phyloP scores from a whole-genome alignment of 2,888 invertebrate species.

The Alviniconcha strummeri region DNA sequence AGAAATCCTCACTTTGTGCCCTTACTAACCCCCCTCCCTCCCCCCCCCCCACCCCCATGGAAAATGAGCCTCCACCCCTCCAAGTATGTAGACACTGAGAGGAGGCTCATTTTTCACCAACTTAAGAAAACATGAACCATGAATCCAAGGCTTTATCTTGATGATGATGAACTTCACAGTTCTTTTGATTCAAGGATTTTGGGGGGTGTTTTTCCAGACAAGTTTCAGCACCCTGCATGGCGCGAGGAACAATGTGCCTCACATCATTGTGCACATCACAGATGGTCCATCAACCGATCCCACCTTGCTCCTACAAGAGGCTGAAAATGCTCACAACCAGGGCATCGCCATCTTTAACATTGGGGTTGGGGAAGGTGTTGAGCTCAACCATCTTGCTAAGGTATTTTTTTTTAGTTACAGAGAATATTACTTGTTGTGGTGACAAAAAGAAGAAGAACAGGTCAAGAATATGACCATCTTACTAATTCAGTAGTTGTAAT shows the following conservation, averaged over 20 bases:
- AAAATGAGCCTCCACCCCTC: too few species aligned
- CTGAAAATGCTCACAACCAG: constrained; percentile 46
- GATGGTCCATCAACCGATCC: constrained; percentile 47
- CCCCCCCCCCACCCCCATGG: not conserved
- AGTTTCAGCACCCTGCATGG: constrained; percentile 51
- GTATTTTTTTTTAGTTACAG: not conserved
- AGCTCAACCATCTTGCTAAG: constrained; percentile 43
- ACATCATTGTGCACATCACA: constrained; percentile 55
- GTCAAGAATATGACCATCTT: too few species aligned
- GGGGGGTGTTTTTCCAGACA: constrained; percentile 29
- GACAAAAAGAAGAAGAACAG: too few species aligned
- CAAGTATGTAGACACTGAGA: too few species aligned
- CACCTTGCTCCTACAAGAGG: constrained; percentile 45
- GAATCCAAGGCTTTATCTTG: too few species aligned
- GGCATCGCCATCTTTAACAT: constrained; percentile 58
- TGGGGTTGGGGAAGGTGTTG: constrained; percentile 56
- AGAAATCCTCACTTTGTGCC: too few species aligned
- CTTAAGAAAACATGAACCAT: too few species aligned
- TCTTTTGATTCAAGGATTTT: too few species aligned
- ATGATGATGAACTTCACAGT: too few species aligned
- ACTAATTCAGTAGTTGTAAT: not conserved
- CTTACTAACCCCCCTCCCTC: not conserved
- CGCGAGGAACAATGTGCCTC: constrained; percentile 51
- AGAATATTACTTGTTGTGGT: not conserved
- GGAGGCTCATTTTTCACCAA: too few species aligned